Conservation (phyloP, 2,113 vertebrate genomes). For the Rafetus swinhoei region DNA sequence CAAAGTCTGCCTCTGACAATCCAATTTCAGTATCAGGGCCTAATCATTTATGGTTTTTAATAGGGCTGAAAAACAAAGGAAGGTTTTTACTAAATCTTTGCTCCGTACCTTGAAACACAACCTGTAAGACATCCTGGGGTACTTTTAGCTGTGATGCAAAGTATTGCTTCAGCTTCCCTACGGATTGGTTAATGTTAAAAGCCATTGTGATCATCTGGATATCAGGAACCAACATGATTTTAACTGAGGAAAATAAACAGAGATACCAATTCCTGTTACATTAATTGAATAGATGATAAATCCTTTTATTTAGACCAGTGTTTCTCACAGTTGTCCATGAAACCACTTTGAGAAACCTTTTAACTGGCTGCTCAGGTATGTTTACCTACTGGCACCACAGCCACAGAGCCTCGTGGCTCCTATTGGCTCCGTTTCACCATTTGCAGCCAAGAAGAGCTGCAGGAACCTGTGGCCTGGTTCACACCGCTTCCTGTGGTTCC, state of each 20-base stretch:
- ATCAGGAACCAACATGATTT: conserved; percentile 83
- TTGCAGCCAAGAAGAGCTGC: no score
- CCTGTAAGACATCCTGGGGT: conserved; percentile 75
- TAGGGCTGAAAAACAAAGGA: not conserved
- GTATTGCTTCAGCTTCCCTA: conserved; percentile 79
- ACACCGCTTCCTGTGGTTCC: no score
- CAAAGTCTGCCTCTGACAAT: not conserved
- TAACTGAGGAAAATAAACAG: conserved; percentile 77
- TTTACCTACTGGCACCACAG: no score
- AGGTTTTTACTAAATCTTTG: not conserved
- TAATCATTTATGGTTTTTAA: not conserved
- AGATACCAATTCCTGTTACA: not conserved
- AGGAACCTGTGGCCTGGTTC: no score
- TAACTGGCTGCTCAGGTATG: no score
- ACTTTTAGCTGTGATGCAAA: conserved; percentile 80
- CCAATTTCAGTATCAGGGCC: not conserved
- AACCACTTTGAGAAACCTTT: no score
- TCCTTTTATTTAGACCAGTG: not conserved
- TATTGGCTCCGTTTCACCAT: no score
- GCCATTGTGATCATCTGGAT: conserved; percentile 82
- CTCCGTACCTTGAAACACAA: conserved; percentile 79
- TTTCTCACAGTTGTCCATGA: no score
- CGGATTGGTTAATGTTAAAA: conserved; percentile 78
- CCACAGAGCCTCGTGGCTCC: no score
- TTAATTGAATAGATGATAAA: not conserved